Evolutionary conservation across 2,888 invertebrate genomes (phyloP).

Genomic region (Smittia sp.): DNA sequence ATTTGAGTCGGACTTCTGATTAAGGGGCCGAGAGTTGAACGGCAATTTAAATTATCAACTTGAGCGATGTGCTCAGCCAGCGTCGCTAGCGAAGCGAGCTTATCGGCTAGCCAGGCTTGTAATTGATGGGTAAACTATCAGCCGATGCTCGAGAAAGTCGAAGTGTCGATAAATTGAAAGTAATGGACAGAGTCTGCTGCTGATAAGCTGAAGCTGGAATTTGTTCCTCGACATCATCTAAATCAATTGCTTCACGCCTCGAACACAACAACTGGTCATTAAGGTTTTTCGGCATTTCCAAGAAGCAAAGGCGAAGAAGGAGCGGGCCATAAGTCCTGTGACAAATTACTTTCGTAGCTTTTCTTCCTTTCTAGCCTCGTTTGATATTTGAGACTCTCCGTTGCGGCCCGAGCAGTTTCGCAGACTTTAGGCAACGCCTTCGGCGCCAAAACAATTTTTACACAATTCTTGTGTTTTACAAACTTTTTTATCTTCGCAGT

Average conservation of each 20-base stretch:
- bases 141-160: no score
- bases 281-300: background rate
- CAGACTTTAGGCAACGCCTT: slow-evolving; percentile 14
- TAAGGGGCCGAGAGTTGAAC: no score
- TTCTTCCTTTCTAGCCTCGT: background rate
- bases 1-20: background rate
- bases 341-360: background rate
- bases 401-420: background rate
- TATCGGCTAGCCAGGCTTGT: no score
- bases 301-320: background rate
- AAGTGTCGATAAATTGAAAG: background rate
- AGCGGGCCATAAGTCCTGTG: background rate
- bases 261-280: background rate
- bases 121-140: no score
- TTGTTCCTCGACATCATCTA: background rate
- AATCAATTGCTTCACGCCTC: slow-evolving; percentile 15
- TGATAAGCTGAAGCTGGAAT: background rate
- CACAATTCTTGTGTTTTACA: background rate
- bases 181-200: background rate
- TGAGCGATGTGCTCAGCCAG: no score
- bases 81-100: no score
- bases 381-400: slow-evolving; percentile 18
- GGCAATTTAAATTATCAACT: no score
- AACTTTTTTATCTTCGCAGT: background rate
- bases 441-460: slow-evolving; percentile 1